These are phyloP conservation scores for Magallana ariakensis DNA, from an alignment of 1,140 invertebrate genomes.

Conservation along the genomic window DNA sequence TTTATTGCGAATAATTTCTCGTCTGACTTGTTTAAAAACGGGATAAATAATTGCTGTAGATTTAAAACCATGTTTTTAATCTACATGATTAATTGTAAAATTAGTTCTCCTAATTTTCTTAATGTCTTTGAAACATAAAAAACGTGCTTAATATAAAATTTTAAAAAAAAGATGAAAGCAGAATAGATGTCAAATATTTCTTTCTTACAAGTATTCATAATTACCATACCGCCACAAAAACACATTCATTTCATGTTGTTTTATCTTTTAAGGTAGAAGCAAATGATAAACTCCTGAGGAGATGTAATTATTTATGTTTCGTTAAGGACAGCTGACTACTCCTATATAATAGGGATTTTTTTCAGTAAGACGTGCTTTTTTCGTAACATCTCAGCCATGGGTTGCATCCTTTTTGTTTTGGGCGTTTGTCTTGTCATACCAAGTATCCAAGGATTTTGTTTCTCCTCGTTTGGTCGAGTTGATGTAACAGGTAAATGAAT, in stretches of 20 bases:
- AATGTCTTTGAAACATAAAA: not conserved
- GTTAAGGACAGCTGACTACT: not conserved
- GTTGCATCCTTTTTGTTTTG: not conserved
- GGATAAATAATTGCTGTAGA: too few species aligned
- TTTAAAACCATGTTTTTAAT: too few species aligned
- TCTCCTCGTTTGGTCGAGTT: conserved; percentile 34
- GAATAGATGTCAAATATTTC: not conserved
- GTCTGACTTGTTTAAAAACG: too few species aligned
- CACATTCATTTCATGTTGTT: not conserved
- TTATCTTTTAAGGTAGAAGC: not conserved
- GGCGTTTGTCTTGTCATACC: not conserved
- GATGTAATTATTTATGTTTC: conserved; percentile 22
- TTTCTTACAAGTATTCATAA: conserved; percentile 15
- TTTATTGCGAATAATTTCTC: too few species aligned
- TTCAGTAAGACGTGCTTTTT: not conserved
- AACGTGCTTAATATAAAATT: not conserved
- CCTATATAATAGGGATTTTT: not conserved
- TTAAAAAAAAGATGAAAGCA: not conserved
- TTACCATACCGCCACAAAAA: not conserved
- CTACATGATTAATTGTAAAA: too few species aligned
- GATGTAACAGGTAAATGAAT: conserved; percentile 46
- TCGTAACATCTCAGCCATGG: not conserved
- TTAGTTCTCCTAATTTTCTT: too few species aligned
- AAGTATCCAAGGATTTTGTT: conserved; percentile 35
- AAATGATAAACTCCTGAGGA: not conserved